These are phyloP conservation scores for Drosophila melanica DNA, from an alignment of 1,140 invertebrate genomes.

Conservation along the genomic window DNA sequence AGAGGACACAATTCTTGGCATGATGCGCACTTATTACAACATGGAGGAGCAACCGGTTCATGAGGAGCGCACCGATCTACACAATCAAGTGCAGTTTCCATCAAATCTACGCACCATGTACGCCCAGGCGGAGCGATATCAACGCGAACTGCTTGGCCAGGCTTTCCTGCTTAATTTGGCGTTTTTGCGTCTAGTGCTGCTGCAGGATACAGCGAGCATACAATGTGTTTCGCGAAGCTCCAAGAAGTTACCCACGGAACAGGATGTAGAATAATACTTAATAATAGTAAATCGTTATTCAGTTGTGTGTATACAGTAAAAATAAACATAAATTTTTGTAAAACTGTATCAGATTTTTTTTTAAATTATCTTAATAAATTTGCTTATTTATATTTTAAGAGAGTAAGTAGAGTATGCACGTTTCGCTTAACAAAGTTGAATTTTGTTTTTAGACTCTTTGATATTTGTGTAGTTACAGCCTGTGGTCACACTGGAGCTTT, in stretches of 20 bases:
- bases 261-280: slow-evolving; percentile 3
- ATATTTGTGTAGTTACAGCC: slow-evolving; percentile 10
- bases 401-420: slow-evolving; percentile 24
- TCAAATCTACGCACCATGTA: slow-evolving; percentile 48
- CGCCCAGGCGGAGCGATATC: slow-evolving; percentile 56
- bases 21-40: slow-evolving; percentile 66
- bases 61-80: slow-evolving; percentile 4
- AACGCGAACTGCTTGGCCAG: slow-evolving; percentile 74
- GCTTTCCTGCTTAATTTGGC: slow-evolving; percentile 72
- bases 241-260: slow-evolving; percentile 33
- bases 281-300: no score
- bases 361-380: no score
- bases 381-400: not conserved
- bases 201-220: slow-evolving; percentile 62
- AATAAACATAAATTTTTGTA: not conserved
- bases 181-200: slow-evolving; percentile 69
- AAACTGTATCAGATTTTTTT: no score
- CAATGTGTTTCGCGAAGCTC: slow-evolving; percentile 44
- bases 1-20: slow-evolving; percentile 60
- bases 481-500: slow-evolving; percentile 41
- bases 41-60: slow-evolving; percentile 23
- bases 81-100: slow-evolving; percentile 61
- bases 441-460: not conserved
- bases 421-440: not conserved
- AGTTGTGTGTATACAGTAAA: no score